These are phyloP conservation scores for Cepphus grylle DNA, from an alignment of 2,113 vertebrate species.

Conservation along the genomic window DNA sequence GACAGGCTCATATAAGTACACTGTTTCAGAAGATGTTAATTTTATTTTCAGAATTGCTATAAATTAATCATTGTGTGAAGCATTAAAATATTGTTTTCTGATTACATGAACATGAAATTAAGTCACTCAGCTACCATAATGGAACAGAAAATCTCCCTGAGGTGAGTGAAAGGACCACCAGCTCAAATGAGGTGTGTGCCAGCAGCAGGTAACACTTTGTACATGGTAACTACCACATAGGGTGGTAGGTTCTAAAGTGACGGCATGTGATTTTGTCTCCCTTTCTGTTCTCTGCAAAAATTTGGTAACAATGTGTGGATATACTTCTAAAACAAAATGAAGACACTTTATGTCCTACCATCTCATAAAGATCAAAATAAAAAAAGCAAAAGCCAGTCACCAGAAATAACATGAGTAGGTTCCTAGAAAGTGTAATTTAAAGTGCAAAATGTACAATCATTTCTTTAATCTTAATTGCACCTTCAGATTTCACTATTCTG, in stretches of 20 bases:
- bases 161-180: neutral
- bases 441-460: neutral
- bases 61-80: neutral
- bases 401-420: neutral
- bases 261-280: neutral
- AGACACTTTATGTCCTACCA: neutral
- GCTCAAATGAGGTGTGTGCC: neutral
- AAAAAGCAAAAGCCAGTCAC: neutral
- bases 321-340: neutral
- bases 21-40: neutral
- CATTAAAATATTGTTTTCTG: neutral
- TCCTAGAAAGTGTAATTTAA: neutral
- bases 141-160: neutral
- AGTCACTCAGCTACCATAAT: neutral
- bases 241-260: neutral
- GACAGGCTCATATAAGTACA: neutral
- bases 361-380: neutral
- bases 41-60: neutral
- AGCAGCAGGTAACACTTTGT: neutral
- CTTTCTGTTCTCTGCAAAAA: neutral
- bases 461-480: neutral
- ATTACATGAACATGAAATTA: neutral
- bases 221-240: neutral
- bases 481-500: neutral
- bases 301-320: neutral